Evolutionary conservation across 2,113 vertebrate genomes (phyloP).

Genomic region (Candoia aspera): DNA sequence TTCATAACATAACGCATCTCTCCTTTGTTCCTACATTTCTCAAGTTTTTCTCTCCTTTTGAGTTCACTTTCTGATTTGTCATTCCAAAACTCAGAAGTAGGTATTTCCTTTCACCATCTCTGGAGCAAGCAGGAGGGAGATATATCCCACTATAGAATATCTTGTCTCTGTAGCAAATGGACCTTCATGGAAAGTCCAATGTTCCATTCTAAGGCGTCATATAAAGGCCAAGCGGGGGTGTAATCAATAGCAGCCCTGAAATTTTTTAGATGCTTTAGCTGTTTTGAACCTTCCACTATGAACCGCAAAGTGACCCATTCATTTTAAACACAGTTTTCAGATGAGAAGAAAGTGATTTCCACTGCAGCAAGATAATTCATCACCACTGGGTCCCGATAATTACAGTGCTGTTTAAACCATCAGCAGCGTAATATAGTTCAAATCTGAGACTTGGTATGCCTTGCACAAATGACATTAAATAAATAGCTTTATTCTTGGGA

Average conservation of each 20-base stretch:
- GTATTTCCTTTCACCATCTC: too few species aligned
- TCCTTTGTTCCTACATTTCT: too few species aligned
- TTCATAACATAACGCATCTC: too few species aligned
- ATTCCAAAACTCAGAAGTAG: too few species aligned
- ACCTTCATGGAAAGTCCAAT: neutral
- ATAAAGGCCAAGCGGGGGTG: neutral
- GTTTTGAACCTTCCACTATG: neutral
- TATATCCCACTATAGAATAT: too few species aligned
- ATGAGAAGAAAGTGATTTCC: neutral
- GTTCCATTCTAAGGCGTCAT: neutral
- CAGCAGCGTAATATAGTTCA: neutral
- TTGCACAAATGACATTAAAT: neutral
- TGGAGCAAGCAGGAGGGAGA: too few species aligned
- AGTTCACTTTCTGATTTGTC: too few species aligned
- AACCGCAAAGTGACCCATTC: neutral
- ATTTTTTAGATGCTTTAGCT: neutral
- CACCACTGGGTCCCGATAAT: neutral
- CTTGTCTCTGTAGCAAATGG: too few species aligned
- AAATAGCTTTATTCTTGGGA: neutral
- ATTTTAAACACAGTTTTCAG: accelerated
- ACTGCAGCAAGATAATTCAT: too few species aligned
- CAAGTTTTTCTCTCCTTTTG: too few species aligned
- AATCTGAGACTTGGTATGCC: neutral
- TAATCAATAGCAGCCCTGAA: neutral
- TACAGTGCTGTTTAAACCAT: accelerated